A percentile compares a stretch with the other conserved stretches of the same genome.
Evolutionary conservation across 2,113 vertebrate genomes (phyloP).

Genomic region (Riparia riparia): DNA sequence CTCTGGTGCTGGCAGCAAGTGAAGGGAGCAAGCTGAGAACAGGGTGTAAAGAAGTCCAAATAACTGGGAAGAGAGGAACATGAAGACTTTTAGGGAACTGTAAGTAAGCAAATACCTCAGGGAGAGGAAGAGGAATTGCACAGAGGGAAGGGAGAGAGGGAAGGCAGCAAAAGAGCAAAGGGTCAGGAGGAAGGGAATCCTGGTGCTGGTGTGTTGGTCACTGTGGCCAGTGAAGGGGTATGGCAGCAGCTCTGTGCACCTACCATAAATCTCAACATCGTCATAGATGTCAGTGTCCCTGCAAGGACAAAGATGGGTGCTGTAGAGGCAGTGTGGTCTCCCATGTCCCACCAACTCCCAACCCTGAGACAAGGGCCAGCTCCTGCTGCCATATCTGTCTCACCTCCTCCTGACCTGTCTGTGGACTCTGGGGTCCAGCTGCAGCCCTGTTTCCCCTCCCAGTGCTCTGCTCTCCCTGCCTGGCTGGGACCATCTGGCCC

Average conservation of each 20-base stretch:
- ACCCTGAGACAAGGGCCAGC: not conserved
- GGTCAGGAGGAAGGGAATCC: not conserved
- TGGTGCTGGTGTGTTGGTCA: not conserved
- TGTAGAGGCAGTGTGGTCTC: not conserved
- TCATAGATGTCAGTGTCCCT: slow-evolving; percentile 87
- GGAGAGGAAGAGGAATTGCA: not conserved
- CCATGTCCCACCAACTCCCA: not conserved
- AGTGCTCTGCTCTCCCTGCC: accelerated
- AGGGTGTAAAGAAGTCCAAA: not conserved
- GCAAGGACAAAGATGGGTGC: not conserved
- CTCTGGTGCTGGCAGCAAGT: not conserved
- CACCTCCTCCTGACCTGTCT: not conserved
- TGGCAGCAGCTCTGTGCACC: slow-evolving; percentile 4
- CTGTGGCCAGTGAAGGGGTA: not conserved
- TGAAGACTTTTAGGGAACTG: not conserved
- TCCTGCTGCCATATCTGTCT: not conserved
- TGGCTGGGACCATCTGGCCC: not conserved
- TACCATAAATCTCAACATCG: slow-evolving; percentile 75
- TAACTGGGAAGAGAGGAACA: not conserved
- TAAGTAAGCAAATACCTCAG: not conserved
- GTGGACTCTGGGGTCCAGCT: not conserved
- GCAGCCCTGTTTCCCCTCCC: accelerated
- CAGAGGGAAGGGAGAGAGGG: not conserved
- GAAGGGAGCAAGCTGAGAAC: not conserved
- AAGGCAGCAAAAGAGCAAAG: not conserved